These are phyloP conservation scores for Gastracanthus pulcherrimus DNA, from an alignment of 2,888 invertebrate genomes.

Conservation along the genomic window DNA sequence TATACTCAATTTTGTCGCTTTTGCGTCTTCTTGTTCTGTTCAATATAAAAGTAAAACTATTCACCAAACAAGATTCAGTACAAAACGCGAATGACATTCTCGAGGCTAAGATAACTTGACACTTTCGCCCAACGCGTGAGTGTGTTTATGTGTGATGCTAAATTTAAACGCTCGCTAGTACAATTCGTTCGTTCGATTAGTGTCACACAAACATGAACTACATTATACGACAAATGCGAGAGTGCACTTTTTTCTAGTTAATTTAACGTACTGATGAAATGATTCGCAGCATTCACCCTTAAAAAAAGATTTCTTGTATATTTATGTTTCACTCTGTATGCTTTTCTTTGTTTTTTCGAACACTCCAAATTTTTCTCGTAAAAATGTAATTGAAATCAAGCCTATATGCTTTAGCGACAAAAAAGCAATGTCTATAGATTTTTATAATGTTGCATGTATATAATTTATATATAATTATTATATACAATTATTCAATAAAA, in stretches of 20 bases:
- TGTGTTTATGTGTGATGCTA: too few relatives aligned
- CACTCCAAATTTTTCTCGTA: too few relatives aligned
- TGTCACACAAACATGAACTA: conserved; percentile 51
- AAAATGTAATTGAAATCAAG: conserved; percentile 30
- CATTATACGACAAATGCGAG: conserved; percentile 36
- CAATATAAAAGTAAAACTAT: conserved; percentile 74
- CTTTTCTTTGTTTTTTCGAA: too few relatives aligned
- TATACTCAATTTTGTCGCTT: conserved; percentile 54
- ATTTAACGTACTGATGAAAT: conserved; percentile 38
- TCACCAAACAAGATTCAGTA: conserved; percentile 71
- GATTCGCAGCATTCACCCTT: conserved; percentile 15
- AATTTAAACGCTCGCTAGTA: conserved; percentile 55
- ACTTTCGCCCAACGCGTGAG: conserved; percentile 20
- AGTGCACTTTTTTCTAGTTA: conserved; percentile 25
- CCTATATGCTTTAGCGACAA: too few relatives aligned
- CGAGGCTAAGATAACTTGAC: conserved; percentile 8
- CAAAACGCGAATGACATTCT: conserved; percentile 66
- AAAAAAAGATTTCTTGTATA: conserved; percentile 30
- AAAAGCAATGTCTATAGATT: too few relatives aligned
- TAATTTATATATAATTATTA: not conserved
- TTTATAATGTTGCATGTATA: not conserved
- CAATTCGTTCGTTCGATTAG: conserved; percentile 52
- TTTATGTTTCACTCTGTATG: conserved; percentile 23
- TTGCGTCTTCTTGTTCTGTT: conserved; percentile 58
- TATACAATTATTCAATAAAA: conserved; percentile 3